phyloP scores from a whole-genome alignment of 2,888 invertebrate genomes.

The Lasioglossum oenotherae region DNA sequence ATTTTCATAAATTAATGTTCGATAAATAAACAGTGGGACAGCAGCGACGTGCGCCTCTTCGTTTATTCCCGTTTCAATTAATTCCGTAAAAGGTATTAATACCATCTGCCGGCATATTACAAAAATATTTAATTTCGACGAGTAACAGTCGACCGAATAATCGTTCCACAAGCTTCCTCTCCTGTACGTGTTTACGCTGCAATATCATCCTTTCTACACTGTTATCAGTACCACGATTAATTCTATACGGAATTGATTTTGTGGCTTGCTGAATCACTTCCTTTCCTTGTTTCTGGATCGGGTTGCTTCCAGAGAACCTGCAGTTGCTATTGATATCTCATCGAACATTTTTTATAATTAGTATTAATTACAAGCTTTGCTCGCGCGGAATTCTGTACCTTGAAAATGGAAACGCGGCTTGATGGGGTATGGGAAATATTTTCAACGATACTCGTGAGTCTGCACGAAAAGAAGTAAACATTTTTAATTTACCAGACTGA shows the following conservation, averaged over 20 bases:
- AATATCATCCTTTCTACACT: neutral
- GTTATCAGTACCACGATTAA: constrained; percentile 1
- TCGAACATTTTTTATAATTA: neutral
- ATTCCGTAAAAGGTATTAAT: constrained; percentile 44
- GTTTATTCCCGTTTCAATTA: constrained; percentile 50
- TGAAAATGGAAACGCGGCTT: neutral
- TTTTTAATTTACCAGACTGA: neutral
- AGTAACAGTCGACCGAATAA: constrained; percentile 1
- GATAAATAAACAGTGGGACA: constrained; percentile 38
- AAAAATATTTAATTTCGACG: constrained; percentile 44
- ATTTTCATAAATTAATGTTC: constrained; percentile 48
- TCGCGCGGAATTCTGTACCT: neutral
- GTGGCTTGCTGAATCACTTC: neutral
- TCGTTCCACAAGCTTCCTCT: neutral
- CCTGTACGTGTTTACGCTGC: neutral
- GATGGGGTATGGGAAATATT: neutral
- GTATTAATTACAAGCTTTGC: neutral
- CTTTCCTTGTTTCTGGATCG: neutral
- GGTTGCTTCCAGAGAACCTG: neutral
- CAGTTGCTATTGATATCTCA: neutral
- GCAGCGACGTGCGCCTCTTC: constrained; percentile 25
- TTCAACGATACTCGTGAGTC: neutral
- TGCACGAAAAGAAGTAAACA: neutral
- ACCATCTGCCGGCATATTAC: constrained; percentile 27
- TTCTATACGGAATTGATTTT: neutral